phyloP scores from a whole-genome alignment of 2,113 vertebrate genomes.

The Camelus bactrianus region DNA sequence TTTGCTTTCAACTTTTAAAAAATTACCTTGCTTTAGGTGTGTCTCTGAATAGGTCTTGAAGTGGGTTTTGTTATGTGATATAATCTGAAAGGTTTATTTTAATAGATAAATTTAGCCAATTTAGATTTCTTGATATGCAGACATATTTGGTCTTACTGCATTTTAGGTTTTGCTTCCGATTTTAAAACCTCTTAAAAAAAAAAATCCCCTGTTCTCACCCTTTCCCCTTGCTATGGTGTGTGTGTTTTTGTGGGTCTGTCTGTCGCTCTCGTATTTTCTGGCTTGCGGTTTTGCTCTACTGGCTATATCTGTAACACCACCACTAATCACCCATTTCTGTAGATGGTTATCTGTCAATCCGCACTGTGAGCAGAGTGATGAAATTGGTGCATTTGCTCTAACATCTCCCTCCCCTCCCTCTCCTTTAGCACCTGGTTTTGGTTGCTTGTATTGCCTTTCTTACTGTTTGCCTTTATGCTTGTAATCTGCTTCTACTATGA shows the following conservation, averaged over 20 bases:
- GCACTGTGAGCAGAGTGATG: not conserved
- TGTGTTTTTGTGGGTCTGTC: not conserved
- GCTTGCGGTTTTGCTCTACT: not conserved
- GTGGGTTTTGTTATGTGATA: conserved; percentile 6
- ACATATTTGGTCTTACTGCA: not conserved
- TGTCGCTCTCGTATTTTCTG: not conserved
- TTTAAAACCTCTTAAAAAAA: not conserved
- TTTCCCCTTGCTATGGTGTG: not conserved
- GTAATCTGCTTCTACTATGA: not conserved
- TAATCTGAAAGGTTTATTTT: conserved; percentile 26
- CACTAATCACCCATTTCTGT: not conserved
- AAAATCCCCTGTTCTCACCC: not conserved
- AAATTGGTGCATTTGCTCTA: not conserved
- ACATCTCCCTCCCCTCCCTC: not conserved
- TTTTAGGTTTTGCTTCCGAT: conserved; percentile 3
- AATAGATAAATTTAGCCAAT: not conserved
- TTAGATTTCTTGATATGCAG: not conserved
- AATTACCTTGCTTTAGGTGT: not conserved
- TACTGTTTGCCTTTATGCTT: not conserved
- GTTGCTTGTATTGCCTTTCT: not conserved
- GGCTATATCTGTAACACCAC: not conserved
- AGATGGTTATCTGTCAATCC: not conserved
- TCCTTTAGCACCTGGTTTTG: not conserved
- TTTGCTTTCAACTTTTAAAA: not conserved
- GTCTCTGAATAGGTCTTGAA: conserved; percentile 17